These are phyloP conservation scores for Aricia agestis DNA, from an alignment of 1,140 invertebrate genomes.

Conservation along the genomic window DNA sequence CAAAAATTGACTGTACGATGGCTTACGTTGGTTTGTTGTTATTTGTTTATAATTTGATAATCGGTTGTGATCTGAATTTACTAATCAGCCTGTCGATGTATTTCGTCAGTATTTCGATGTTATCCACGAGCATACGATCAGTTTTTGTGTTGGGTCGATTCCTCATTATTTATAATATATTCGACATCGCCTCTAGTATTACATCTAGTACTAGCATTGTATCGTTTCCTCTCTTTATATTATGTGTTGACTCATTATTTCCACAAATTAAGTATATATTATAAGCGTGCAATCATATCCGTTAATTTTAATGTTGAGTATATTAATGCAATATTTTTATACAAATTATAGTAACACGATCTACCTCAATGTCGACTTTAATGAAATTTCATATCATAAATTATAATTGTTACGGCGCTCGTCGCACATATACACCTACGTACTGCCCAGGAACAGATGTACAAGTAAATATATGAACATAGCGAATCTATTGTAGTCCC, in stretches of 20 bases:
- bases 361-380: constrained; percentile 64
- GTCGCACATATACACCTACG: constrained; percentile 17
- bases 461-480: background rate
- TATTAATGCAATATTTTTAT: constrained; percentile 75
- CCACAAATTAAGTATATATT: background rate
- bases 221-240: background rate
- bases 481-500: background rate
- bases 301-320: constrained; percentile 72
- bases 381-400: constrained; percentile 33
- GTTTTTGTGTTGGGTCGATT: constrained; percentile 16
- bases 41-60: constrained; percentile 15
- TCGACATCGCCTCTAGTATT: background rate
- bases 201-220: background rate
- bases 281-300: constrained; percentile 8
- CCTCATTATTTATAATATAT: constrained; percentile 11
- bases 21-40: constrained; percentile 6
- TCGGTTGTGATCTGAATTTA: constrained; percentile 21
- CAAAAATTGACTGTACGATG: constrained; percentile 35
- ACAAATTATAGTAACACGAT: constrained; percentile 62
- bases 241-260: constrained; percentile 14
- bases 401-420: constrained; percentile 25
- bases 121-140: constrained; percentile 25
- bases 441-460: background rate
- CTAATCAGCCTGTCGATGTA: background rate
- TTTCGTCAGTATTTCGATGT: background rate